A percentile compares a stretch with the other conserved stretches of the same genome.
Evolutionary conservation across 2,888 invertebrate genomes (phyloP).

Genomic region (Philaethria dido): DNA sequence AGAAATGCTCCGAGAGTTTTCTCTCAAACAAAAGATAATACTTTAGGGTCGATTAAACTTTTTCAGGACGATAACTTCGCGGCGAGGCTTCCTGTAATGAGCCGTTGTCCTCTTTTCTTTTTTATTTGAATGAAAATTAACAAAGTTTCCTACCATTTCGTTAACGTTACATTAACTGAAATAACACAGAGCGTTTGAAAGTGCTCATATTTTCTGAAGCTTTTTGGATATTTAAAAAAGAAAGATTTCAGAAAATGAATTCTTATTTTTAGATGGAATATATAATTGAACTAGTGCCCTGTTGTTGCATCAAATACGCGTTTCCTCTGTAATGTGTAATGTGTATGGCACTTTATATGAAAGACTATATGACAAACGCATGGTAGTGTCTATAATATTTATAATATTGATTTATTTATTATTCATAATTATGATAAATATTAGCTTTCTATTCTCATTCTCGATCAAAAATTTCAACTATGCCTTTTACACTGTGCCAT

Average conservation of each 20-base stretch:
- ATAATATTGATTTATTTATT: too few relatives aligned
- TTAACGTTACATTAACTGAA: slow-evolving; percentile 15
- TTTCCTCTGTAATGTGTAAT: too few relatives aligned
- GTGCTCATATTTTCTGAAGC: background rate
- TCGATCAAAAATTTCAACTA: too few relatives aligned
- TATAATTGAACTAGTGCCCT: too few relatives aligned
- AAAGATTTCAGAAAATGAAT: background rate
- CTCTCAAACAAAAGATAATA: slow-evolving; percentile 64
- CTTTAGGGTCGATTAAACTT: slow-evolving; percentile 70
- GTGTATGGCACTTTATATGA: too few relatives aligned
- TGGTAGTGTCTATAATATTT: too few relatives aligned
- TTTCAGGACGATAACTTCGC: slow-evolving; percentile 55
- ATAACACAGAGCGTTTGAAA: background rate
- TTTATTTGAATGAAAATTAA: slow-evolving; percentile 42
- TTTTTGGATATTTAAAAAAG: background rate
- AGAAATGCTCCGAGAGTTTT: slow-evolving; percentile 50
- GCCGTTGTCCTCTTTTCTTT: slow-evolving; percentile 38
- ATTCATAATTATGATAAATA: too few relatives aligned
- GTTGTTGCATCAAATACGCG: too few relatives aligned
- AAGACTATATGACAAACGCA: too few relatives aligned
- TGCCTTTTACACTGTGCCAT: too few relatives aligned
- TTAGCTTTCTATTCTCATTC: too few relatives aligned
- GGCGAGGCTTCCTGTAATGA: slow-evolving; percentile 47
- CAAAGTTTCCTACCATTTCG: slow-evolving; percentile 34
- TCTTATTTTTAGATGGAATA: background rate